These are phyloP conservation scores for Meiosimyza decipiens DNA, from an alignment of 2,888 invertebrate genomes.

Conservation along the genomic window DNA sequence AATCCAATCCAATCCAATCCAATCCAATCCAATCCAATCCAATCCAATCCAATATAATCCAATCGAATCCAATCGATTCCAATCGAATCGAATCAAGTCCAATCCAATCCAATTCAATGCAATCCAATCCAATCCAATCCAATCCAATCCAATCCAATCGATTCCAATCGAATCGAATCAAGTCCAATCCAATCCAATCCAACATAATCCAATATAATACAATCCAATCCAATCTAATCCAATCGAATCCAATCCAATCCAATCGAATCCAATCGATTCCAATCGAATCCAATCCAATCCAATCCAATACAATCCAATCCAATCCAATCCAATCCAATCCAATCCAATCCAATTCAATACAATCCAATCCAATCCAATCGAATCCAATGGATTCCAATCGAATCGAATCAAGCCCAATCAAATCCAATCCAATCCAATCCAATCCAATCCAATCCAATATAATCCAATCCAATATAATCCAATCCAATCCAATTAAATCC, in stretches of 20 bases:
- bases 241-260: constrained; percentile 14
- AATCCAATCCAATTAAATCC: constrained; percentile 16
- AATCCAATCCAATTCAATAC: too few species aligned
- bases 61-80: too few species aligned
- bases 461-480: too few species aligned
- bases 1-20: constrained; percentile 24
- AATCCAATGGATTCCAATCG: too few species aligned
- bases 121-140: constrained; percentile 25
- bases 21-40: constrained; percentile 30
- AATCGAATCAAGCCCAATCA: too few species aligned
- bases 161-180: constrained; percentile 13
- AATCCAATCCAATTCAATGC: too few species aligned
- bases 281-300: constrained; percentile 21
- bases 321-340: too few species aligned
- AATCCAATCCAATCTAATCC: constrained; percentile 17
- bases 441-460: too few species aligned
- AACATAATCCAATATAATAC: neutral
- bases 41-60: too few species aligned
- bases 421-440: too few species aligned
- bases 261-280: constrained; percentile 19
- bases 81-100: too few species aligned
- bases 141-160: constrained; percentile 22
- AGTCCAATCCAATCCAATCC: constrained; percentile 17
- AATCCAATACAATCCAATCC: constrained; percentile 12
- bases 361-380: neutral